Percentiles rank a stretch among this genome's conserved stretches.
Conservation (phyloP, 2,797 vertebrate species). For the Centroberyx gerrardi region DNA sequence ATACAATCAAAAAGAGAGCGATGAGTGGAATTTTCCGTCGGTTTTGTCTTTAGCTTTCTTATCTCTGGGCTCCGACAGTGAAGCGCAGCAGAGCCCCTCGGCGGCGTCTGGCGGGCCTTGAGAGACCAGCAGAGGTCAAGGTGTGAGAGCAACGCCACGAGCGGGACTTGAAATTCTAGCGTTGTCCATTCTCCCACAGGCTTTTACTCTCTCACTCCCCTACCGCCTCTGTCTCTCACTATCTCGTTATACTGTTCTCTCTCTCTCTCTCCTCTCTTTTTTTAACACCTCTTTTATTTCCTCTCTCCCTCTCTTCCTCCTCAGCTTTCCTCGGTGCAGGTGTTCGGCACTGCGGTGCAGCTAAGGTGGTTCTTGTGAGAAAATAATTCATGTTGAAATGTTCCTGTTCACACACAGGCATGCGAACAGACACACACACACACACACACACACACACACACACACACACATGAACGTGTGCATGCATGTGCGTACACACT, state of each 20-base stretch:
- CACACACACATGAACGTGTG: neutral
- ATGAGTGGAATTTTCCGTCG: slow-evolving; percentile 57
- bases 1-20: slow-evolving; percentile 63
- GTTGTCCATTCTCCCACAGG: slow-evolving; percentile 59
- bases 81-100: slow-evolving; percentile 67
- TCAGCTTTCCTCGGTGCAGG: slow-evolving; percentile 16
- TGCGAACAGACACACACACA: neutral
- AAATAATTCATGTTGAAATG: neutral
- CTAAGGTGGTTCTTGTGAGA: neutral
- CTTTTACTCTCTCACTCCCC: slow-evolving; percentile 37
- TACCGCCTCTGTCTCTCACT: slow-evolving; percentile 1
- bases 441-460: neutral
- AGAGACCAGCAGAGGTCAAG: slow-evolving; percentile 75
- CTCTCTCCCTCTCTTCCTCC: slow-evolving; percentile 23
- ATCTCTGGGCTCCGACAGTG: slow-evolving; percentile 66
- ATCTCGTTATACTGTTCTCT: slow-evolving; percentile 30
- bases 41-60: slow-evolving; percentile 72
- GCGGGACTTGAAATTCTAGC: slow-evolving; percentile 69
- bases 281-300: slow-evolving; percentile 6
- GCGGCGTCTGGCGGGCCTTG: slow-evolving; percentile 69
- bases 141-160: slow-evolving; percentile 65
- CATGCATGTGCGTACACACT: neutral
- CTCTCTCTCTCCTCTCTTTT: neutral
- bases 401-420: neutral
- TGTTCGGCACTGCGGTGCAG: slow-evolving; percentile 18